Evolutionary conservation across 2,113 vertebrate species (phyloP).

Genomic region (Prunella himalayana): DNA sequence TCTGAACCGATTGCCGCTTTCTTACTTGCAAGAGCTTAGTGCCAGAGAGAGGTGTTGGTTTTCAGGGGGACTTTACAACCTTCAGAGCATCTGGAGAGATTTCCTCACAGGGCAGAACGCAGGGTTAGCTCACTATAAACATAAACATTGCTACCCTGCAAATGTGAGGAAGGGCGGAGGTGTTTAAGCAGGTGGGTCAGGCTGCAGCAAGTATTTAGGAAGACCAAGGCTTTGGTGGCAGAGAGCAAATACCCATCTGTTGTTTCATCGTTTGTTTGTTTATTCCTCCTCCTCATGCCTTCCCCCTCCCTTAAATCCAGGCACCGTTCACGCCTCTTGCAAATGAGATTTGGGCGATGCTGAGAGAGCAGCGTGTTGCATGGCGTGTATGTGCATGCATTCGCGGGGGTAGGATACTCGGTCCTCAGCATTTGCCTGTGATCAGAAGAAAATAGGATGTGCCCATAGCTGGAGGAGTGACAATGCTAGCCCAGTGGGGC

Average conservation of each 20-base stretch:
- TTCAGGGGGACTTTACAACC: not conserved
- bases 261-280: slow-evolving; percentile 43
- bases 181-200: not conserved
- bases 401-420: not conserved
- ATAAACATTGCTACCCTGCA: not conserved
- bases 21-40: not conserved
- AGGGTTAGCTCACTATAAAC: not conserved
- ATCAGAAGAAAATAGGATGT: slow-evolving; percentile 47
- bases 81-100: not conserved
- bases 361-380: slow-evolving; percentile 40
- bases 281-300: not conserved
- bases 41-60: not conserved
- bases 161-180: not conserved
- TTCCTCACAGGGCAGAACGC: not conserved
- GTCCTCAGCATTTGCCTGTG: not conserved
- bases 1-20: not conserved
- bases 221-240: slow-evolving; percentile 19
- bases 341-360: slow-evolving; percentile 35
- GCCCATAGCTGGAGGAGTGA: slow-evolving; percentile 43
- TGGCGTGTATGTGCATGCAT: not conserved
- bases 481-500: not conserved
- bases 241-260: not conserved
- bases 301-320: not conserved
- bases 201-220: slow-evolving; percentile 15
- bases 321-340: slow-evolving; percentile 8